Percentiles rank a stretch among this genome's conserved stretches.
Evolutionary conservation across 1,140 invertebrate species (phyloP).

Genomic region (Caenorhabditis briggsae): DNA sequence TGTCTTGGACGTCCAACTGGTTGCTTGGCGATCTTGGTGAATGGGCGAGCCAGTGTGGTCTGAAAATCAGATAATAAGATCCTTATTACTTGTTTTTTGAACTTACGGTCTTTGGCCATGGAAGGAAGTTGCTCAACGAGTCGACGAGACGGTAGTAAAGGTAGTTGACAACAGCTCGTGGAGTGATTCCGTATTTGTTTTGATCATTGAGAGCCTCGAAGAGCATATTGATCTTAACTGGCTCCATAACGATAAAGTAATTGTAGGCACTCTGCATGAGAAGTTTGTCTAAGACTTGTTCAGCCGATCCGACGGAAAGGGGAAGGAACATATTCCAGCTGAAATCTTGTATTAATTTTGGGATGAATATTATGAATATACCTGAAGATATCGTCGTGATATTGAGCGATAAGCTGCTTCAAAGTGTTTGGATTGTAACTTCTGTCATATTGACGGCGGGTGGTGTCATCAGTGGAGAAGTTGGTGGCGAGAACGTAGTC

Average conservation of each 20-base stretch:
- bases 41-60: slow-evolving; percentile 30
- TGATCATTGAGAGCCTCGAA: slow-evolving; percentile 21
- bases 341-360: background rate
- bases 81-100: no score
- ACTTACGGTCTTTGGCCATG: background rate
- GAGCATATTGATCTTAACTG: slow-evolving; percentile 48
- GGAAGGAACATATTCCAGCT: slow-evolving; percentile 51
- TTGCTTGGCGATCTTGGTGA: slow-evolving; percentile 52
- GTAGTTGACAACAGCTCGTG: slow-evolving; percentile 69
- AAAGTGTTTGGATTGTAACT: slow-evolving; percentile 68
- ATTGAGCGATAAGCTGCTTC: background rate
- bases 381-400: slow-evolving; percentile 10
- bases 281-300: slow-evolving; percentile 47
- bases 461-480: slow-evolving; percentile 67
- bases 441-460: slow-evolving; percentile 66
- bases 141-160: slow-evolving; percentile 69
- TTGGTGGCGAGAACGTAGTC: slow-evolving; percentile 67
- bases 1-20: slow-evolving; percentile 58
- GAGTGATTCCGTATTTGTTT: slow-evolving; percentile 57
- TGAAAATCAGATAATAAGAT: background rate
- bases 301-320: background rate
- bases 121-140: slow-evolving; percentile 66
- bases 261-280: slow-evolving; percentile 15
- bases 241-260: slow-evolving; percentile 63
- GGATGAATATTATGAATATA: slow-evolving; percentile 23